Evolutionary conservation across 2,113 vertebrate species (phyloP).

Genomic region (Mustelus asterias): DNA sequence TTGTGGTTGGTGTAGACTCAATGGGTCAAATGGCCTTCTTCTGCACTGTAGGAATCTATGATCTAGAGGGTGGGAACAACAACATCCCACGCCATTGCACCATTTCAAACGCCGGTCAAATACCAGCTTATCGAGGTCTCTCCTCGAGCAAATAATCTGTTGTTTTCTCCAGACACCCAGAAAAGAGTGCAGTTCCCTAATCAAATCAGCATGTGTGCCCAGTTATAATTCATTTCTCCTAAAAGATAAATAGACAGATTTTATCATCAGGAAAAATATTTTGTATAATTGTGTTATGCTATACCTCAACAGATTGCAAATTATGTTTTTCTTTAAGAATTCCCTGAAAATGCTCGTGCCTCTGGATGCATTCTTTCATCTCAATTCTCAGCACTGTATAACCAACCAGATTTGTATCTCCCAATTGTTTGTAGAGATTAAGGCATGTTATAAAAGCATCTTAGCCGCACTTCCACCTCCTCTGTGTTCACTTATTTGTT

Average conservation of each 20-base stretch:
- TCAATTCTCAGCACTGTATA: background rate
- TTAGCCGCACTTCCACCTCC: background rate
- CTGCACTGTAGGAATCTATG: too few relatives aligned
- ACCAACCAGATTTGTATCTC: background rate
- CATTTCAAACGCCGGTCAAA: background rate
- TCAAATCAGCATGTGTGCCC: slow-evolving; percentile 11
- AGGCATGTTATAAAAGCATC: background rate
- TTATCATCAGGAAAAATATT: slow-evolving; percentile 35
- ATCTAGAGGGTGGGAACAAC: too few relatives aligned
- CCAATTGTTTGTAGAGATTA: slow-evolving; percentile 26
- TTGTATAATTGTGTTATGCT: slow-evolving; percentile 22
- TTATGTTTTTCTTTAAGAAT: slow-evolving; percentile 24
- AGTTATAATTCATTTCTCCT: background rate
- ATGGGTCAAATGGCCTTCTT: too few relatives aligned
- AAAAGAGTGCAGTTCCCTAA: background rate
- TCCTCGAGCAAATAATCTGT: background rate
- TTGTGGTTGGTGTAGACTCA: too few relatives aligned
- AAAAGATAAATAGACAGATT: slow-evolving; percentile 25
- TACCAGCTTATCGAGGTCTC: background rate
- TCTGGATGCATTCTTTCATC: slow-evolving; percentile 4
- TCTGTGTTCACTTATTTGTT: background rate
- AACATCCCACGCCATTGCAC: background rate
- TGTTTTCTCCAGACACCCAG: background rate
- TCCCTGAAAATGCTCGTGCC: background rate
- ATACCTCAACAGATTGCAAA: slow-evolving; percentile 7